Evolutionary conservation across 1,140 invertebrate genomes (phyloP).

Genomic region (Melitaea cinxia): DNA sequence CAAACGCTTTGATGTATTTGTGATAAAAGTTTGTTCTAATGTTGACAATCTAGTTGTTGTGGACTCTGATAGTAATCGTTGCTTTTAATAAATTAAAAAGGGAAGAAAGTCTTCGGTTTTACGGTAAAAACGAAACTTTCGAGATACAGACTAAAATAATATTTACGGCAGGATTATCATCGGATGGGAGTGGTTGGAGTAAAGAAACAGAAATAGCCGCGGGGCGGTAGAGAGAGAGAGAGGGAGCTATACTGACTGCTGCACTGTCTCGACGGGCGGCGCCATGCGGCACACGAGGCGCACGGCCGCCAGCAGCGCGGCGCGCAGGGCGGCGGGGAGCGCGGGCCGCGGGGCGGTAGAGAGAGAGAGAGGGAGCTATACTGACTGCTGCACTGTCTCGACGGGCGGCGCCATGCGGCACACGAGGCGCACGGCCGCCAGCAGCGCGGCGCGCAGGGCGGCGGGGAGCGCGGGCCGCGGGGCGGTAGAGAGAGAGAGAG

Average conservation of each 20-base stretch:
- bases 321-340: slow-evolving; percentile 89
- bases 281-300: slow-evolving; percentile 78
- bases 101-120: too few relatives aligned
- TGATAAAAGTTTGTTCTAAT: too few relatives aligned
- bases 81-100: too few relatives aligned
- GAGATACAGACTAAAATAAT: too few relatives aligned
- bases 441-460: slow-evolving; percentile 82
- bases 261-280: slow-evolving; percentile 76
- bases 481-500: slow-evolving; percentile 86
- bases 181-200: too few relatives aligned
- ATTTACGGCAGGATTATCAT: too few relatives aligned
- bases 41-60: too few relatives aligned
- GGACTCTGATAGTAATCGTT: too few relatives aligned
- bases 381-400: slow-evolving; percentile 53
- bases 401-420: slow-evolving; percentile 85
- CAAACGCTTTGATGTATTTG: slow-evolving; percentile 26
- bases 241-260: slow-evolving; percentile 42
- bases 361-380: slow-evolving; percentile 3
- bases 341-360: slow-evolving; percentile 84
- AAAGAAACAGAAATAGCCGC: too few relatives aligned
- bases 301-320: slow-evolving; percentile 84
- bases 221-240: too few relatives aligned
- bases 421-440: slow-evolving; percentile 82
- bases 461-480: slow-evolving; percentile 94
- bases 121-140: too few relatives aligned